Conservation (phyloP, 2,113 vertebrate genomes). For the Ctenomys sociabilis region DNA sequence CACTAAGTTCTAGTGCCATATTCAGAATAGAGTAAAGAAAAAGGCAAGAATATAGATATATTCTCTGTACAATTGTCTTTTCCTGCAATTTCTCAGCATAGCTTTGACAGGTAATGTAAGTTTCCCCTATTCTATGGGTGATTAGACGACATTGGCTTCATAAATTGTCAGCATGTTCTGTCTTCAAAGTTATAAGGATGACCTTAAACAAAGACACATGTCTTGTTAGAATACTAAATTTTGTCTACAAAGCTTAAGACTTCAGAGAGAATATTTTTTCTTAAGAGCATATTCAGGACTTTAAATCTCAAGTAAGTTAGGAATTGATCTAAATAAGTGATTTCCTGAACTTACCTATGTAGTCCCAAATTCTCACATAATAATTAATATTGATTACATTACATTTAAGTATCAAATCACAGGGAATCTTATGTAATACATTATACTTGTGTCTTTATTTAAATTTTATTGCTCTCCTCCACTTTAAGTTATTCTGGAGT, state of each 20-base stretch:
- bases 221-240: conserved; percentile 72
- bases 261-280: conserved; percentile 51
- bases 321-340: conserved; percentile 12
- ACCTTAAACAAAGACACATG: conserved; percentile 78
- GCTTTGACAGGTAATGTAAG: conserved; percentile 74
- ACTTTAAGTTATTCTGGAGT: neutral
- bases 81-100: conserved; percentile 51
- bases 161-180: conserved; percentile 75
- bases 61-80: conserved; percentile 54
- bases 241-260: conserved; percentile 32
- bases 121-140: conserved; percentile 73
- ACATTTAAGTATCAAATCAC: neutral
- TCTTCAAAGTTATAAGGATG: conserved; percentile 70
- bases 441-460: neutral
- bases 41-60: conserved; percentile 26
- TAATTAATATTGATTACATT: conserved; percentile 13
- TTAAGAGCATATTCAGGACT: neutral
- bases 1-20: conserved; percentile 25
- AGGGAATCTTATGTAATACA: neutral
- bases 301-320: conserved; percentile 52
- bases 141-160: conserved; percentile 73
- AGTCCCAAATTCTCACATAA: neutral
- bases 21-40: neutral
- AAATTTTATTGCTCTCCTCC: neutral
- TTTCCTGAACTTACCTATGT: neutral